These are phyloP conservation scores for Takifugu ocellatus DNA, from an alignment of 2,797 vertebrate genomes.

Conservation along the genomic window DNA sequence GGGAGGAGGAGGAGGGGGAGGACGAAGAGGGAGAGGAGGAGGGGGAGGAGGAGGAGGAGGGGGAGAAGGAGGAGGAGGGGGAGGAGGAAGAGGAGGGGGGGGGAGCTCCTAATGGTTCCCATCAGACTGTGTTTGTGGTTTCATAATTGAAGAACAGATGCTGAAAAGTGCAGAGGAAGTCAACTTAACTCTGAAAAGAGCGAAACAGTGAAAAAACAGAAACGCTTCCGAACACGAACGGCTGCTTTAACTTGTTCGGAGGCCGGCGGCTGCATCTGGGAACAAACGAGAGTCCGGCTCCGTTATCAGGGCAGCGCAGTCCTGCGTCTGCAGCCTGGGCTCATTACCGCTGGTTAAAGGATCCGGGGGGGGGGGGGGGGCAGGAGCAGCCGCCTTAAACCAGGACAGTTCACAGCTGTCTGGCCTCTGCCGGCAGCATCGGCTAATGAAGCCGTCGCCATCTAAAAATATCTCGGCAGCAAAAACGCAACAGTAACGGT, in stretches of 20 bases:
- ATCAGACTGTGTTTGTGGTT: too few species aligned
- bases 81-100: too few species aligned
- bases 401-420: conserved; percentile 42
- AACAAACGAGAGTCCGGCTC: too few species aligned
- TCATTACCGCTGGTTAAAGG: conserved; percentile 50
- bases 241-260: conserved; percentile 1
- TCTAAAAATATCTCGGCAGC: neutral
- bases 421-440: too few species aligned
- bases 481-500: too few species aligned
- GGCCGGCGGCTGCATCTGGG: too few species aligned
- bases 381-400: conserved; percentile 57
- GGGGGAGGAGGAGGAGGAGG: too few species aligned
- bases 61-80: too few species aligned
- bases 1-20: too few species aligned
- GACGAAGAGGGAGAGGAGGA: too few species aligned
- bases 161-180: neutral
- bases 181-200: neutral
- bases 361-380: conserved; percentile 32
- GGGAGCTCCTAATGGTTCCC: too few species aligned
- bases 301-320: conserved; percentile 63
- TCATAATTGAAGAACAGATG: neutral
- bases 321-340: conserved; percentile 49
- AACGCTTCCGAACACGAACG: neutral
- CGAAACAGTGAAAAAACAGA: conserved; percentile 6
- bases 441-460: conserved; percentile 16